These are phyloP conservation scores for Bungarus multicinctus DNA, from an alignment of 2,113 vertebrate genomes.

Conservation along the genomic window DNA sequence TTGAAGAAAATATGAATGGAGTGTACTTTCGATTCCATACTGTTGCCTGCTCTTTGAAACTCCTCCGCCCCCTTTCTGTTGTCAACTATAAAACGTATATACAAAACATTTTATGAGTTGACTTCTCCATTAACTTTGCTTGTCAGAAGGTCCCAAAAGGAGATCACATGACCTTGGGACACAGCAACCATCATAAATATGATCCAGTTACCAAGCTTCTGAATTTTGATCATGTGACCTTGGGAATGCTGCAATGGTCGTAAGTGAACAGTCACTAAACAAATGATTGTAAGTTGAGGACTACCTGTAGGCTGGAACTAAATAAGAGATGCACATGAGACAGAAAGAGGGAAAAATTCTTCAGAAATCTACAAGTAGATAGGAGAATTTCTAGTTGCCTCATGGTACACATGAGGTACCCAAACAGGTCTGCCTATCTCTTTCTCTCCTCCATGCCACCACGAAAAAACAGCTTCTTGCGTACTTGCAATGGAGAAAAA, in stretches of 20 bases:
- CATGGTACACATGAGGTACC: background rate
- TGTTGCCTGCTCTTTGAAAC: too few species aligned
- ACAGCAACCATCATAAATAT: background rate
- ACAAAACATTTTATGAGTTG: too few species aligned
- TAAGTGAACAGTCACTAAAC: background rate
- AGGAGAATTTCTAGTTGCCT: background rate
- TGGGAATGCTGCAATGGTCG: background rate
- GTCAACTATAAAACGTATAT: too few species aligned
- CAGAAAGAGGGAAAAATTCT: background rate
- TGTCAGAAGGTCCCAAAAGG: background rate
- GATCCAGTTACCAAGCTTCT: background rate
- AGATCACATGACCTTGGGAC: background rate
- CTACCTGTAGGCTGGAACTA: background rate
- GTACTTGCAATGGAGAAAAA: background rate
- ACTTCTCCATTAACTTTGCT: background rate
- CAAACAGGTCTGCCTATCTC: background rate
- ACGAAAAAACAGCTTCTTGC: background rate
- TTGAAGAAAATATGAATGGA: too few species aligned
- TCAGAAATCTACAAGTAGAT: background rate
- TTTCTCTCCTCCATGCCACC: background rate
- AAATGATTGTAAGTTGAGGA: background rate
- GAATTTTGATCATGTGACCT: background rate
- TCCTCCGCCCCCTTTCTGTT: too few species aligned
- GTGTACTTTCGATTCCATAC: too few species aligned
- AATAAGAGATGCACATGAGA: background rate